Conservation (phyloP, 2,113 vertebrate genomes). For the Vombatus ursinus region DNA sequence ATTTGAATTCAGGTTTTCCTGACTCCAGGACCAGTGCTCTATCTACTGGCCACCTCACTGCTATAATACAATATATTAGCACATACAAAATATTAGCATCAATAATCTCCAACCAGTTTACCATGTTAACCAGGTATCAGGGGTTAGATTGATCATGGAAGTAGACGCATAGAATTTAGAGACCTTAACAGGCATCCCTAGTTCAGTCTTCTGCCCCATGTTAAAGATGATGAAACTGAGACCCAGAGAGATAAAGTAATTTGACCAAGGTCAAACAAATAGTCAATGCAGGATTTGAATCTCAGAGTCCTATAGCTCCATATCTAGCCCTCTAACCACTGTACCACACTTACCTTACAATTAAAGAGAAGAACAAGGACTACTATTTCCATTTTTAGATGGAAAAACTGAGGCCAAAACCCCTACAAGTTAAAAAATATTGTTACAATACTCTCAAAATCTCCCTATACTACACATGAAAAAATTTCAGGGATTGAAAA, state of each 20-base stretch:
- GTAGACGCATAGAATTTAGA: not conserved
- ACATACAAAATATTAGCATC: not conserved
- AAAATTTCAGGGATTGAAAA: not conserved
- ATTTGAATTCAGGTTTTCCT: too few relatives aligned
- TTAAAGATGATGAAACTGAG: not conserved
- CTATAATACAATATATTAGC: too few relatives aligned
- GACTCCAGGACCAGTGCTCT: too few relatives aligned
- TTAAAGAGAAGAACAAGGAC: not conserved
- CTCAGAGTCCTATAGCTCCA: not conserved
- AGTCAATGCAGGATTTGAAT: too few relatives aligned
- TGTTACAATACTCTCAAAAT: not conserved
- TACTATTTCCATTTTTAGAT: not conserved
- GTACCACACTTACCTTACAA: not conserved
- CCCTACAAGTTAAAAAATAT: not conserved
- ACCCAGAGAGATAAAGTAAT: not conserved
- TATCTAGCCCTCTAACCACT: too few relatives aligned
- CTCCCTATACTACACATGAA: not conserved
- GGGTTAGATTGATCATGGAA: not conserved
- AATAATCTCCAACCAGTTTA: not conserved
- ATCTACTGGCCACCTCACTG: too few relatives aligned
- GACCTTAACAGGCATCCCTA: not conserved
- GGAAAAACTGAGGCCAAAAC: not conserved
- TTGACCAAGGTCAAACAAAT: not conserved
- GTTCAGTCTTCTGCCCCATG: not conserved
- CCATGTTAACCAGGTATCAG: not conserved